Evolutionary conservation across 1,140 invertebrate species (phyloP), one percentile per base, ranked within the genome.

Genomic region (Conus ventricosus): DNA sequence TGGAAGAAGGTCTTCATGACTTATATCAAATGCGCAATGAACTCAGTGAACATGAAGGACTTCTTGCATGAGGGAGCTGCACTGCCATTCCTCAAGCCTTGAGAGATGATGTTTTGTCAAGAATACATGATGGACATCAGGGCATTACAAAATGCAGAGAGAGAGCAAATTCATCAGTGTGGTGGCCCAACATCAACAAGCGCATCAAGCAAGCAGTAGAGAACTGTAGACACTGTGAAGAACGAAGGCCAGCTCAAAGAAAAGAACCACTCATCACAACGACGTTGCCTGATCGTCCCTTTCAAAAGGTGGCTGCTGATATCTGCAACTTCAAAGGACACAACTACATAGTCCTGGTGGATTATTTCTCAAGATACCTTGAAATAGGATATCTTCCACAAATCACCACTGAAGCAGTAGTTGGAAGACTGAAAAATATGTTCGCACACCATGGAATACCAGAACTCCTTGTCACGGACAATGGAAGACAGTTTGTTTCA

Each of bases 381-480:
- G 91, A 91, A 25, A 83, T 90, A 7, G 84, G 81, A 10, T 63
- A 55, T 23, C 78, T 92, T 51, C n/a, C 25, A 17, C 67, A 71
- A 23, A 88, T 78, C 39, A 91, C 88, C n/a, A 63, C 89, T 4
- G 17, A 17, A 20, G 84, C n/a, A 7, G 90, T 92, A 5, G 91
- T 91, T 20, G 57, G 82, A 84, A 89, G n/a, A 6, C 55, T 92
- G 63, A 91, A 60, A 71, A 71, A n/a, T 23, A 88, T 88, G 0
- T 93, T 93, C 87, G 90, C 89, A 5, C 87, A 85, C 4, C 57
- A 60, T 85, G 91, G 91, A 15, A 90, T 93, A 4, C 89, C 90
- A 51, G 88, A 91, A 39, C 53, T 27, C 11, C 25, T 92, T 4
- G 53, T 91, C 4, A 88, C 89, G 10, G 92, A 93, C 84, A 93